These are phyloP conservation scores for Phthorimaea operculella DNA, from an alignment of 1,140 invertebrate genomes.

Conservation along the genomic window DNA sequence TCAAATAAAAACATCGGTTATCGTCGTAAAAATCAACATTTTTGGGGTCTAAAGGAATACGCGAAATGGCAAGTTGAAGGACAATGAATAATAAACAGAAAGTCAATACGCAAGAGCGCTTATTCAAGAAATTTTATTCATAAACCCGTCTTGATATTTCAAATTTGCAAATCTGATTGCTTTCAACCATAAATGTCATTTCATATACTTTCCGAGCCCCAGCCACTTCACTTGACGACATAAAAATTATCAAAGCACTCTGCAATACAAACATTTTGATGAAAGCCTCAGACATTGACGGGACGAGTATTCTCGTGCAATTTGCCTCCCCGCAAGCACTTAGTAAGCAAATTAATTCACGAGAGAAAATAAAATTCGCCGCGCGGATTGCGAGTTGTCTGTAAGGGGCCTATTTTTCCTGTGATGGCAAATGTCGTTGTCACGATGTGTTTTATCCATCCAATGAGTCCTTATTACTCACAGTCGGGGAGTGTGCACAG, in stretches of 20 bases:
- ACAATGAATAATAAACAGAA: too few relatives aligned
- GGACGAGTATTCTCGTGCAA: constrained; percentile 28
- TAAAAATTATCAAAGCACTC: constrained; percentile 27
- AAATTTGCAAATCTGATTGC: background rate
- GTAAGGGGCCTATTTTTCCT: constrained; percentile 1
- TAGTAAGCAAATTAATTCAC: constrained; percentile 47
- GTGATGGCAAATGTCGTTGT: background rate
- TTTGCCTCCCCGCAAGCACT: constrained; percentile 26
- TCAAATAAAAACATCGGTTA: too few relatives aligned
- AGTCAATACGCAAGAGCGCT: too few relatives aligned
- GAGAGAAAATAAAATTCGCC: constrained; percentile 32
- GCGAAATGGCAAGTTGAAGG: too few relatives aligned
- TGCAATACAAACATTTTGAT: constrained; percentile 30
- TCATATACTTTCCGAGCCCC: background rate
- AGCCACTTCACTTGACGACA: constrained; percentile 12
- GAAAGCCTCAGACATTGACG: constrained; percentile 29
- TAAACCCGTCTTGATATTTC: constrained; percentile 8
- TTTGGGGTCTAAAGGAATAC: too few relatives aligned
- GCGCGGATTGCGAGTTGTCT: constrained; percentile 14
- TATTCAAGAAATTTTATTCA: constrained; percentile 8
- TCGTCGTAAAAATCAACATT: too few relatives aligned
- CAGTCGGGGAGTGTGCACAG: too few relatives aligned
- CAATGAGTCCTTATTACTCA: too few relatives aligned
- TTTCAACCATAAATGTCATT: background rate
- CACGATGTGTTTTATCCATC: too few relatives aligned